phyloP scores from a whole-genome alignment of 2,113 vertebrate genomes.

The Notiomystis cincta region DNA sequence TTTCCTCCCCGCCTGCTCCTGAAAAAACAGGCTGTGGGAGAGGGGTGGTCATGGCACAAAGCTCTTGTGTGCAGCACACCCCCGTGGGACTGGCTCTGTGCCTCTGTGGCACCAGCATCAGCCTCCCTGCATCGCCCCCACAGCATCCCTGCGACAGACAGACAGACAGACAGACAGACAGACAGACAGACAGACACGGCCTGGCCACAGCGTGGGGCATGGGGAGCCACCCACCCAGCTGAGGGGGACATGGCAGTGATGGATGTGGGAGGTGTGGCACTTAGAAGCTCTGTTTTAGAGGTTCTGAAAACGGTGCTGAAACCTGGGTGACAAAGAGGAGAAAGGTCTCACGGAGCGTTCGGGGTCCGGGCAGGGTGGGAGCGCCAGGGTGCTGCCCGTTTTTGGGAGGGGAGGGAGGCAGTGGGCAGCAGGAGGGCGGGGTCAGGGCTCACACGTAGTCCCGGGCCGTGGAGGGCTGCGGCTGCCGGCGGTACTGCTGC shows the following conservation, averaged over 20 bases:
- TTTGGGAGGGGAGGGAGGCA: background rate
- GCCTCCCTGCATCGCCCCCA: background rate
- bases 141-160: background rate
- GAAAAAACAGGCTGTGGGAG: background rate
- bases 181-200: background rate
- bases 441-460: conserved; percentile 87
- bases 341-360: background rate
- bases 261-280: background rate
- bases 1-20: background rate
- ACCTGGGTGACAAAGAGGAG: background rate
- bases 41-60: background rate
- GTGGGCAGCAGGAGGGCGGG: background rate
- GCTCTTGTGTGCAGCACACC: background rate
- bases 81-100: background rate
- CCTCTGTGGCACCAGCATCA: background rate
- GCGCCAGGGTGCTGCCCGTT: fast-evolving
- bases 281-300: background rate
- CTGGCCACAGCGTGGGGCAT: fast-evolving
- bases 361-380: background rate
- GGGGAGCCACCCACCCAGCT: background rate
- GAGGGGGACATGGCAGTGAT: background rate
- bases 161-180: background rate
- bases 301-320: background rate
- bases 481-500: conserved; percentile 86
- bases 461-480: conserved; percentile 83